Evolutionary conservation across 2,113 vertebrate genomes (phyloP).

Genomic region (Indri indri): DNA sequence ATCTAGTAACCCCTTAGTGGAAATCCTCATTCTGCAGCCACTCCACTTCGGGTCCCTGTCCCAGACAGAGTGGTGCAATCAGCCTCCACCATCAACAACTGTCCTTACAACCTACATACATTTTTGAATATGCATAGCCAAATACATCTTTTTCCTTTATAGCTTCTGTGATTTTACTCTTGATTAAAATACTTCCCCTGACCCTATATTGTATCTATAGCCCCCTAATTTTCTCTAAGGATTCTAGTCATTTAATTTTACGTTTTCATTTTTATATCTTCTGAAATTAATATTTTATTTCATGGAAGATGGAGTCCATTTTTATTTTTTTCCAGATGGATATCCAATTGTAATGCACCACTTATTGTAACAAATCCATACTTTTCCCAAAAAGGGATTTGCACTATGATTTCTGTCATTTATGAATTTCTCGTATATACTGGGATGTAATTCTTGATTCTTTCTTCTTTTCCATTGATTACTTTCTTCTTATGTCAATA

Average conservation of each 20-base stretch:
- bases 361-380: not conserved
- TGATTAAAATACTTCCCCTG: not conserved
- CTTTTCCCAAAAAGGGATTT: conserved; percentile 3
- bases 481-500: conserved; percentile 16
- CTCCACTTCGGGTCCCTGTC: too few relatives aligned
- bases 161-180: not conserved
- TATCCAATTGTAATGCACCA: not conserved
- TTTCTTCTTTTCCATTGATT: not conserved
- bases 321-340: not conserved
- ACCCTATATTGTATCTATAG: not conserved
- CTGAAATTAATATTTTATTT: conserved; percentile 39
- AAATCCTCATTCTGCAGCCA: not conserved
- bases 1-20: not conserved
- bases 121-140: not conserved
- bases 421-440: not conserved
- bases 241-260: not conserved
- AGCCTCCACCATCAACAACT: not conserved
- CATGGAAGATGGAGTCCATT: not conserved
- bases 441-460: not conserved
- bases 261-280: not conserved
- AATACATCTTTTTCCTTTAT: conserved; percentile 7
- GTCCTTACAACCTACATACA: not conserved
- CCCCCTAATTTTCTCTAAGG: not conserved
- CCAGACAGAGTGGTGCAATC: not conserved
- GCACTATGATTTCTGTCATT: not conserved